phyloP scores from a whole-genome alignment of 2,888 invertebrate species.

The Branchinecta sandiegonensis region DNA sequence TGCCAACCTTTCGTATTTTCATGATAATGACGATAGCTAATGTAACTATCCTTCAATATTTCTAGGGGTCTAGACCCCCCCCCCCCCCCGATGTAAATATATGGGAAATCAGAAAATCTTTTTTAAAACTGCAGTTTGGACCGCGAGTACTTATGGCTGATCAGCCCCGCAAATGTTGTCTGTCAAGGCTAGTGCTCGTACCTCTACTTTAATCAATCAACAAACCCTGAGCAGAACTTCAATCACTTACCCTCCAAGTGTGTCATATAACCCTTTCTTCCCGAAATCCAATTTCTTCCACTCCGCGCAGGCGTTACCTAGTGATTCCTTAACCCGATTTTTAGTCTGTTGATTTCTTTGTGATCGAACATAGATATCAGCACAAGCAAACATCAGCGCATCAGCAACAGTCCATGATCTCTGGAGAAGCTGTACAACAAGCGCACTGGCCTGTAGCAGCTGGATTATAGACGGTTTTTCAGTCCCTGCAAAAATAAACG shows the following conservation, averaged over 20 bases:
- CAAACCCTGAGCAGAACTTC: too few species aligned
- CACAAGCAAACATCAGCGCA: constrained; percentile 45
- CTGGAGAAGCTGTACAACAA: constrained; percentile 48
- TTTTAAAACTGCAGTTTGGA: too few species aligned
- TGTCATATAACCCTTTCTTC: background rate
- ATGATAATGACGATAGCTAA: too few species aligned
- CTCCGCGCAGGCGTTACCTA: background rate
- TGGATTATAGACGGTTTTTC: constrained; percentile 49
- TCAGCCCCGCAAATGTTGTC: too few species aligned
- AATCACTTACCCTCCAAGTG: background rate
- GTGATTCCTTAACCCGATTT: background rate
- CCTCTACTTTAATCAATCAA: too few species aligned
- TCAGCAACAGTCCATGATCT: constrained; percentile 43
- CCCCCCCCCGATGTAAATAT: too few species aligned
- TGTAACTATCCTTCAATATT: too few species aligned
- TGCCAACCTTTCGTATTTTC: too few species aligned
- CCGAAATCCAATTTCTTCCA: background rate
- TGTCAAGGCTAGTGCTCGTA: too few species aligned
- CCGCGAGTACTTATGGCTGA: too few species aligned
- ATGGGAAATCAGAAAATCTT: too few species aligned
- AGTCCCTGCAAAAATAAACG: constrained; percentile 36
- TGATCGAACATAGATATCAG: constrained; percentile 50
- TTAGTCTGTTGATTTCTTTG: constrained; percentile 35
- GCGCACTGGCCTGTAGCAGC: constrained; percentile 48
- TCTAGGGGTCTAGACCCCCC: too few species aligned